phyloP scores from a whole-genome alignment of 2,888 invertebrate species.

The Eurois occulta region DNA sequence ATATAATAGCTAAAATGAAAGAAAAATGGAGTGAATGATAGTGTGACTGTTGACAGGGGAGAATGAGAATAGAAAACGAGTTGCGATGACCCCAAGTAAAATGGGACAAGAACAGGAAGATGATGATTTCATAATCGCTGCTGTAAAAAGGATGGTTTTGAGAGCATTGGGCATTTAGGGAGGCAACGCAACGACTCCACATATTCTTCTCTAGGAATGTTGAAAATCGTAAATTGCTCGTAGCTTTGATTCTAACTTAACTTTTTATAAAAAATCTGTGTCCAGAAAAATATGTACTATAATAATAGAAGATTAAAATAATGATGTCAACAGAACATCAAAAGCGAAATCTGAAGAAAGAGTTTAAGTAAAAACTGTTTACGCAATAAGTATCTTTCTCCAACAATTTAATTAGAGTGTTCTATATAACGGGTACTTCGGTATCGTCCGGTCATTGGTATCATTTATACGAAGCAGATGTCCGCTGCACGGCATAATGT shows the following conservation, averaged over 20 bases:
- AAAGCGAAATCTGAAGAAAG: constrained; percentile 1
- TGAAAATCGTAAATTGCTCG: not conserved
- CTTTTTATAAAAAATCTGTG: not conserved
- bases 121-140: not conserved
- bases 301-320: not conserved
- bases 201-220: not conserved
- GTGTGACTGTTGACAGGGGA: not conserved
- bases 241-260: not conserved
- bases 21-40: not conserved
- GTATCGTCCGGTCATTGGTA: constrained; percentile 67
- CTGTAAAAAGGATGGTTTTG: not conserved
- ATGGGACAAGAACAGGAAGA: not conserved
- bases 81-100: not conserved
- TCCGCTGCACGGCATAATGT: constrained; percentile 62
- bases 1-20: not conserved
- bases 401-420: constrained; percentile 59
- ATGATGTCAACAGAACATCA: not conserved
- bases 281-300: not conserved
- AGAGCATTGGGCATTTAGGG: not conserved
- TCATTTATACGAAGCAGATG: constrained; percentile 72
- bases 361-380: not conserved
- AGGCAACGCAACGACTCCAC: not conserved
- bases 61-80: not conserved
- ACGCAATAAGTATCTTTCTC: constrained; percentile 32
- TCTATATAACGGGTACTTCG: constrained; percentile 56